Base-by-base conservation (phyloP, 2,113 vertebrate species). In the Echinops telfairi region DNA sequence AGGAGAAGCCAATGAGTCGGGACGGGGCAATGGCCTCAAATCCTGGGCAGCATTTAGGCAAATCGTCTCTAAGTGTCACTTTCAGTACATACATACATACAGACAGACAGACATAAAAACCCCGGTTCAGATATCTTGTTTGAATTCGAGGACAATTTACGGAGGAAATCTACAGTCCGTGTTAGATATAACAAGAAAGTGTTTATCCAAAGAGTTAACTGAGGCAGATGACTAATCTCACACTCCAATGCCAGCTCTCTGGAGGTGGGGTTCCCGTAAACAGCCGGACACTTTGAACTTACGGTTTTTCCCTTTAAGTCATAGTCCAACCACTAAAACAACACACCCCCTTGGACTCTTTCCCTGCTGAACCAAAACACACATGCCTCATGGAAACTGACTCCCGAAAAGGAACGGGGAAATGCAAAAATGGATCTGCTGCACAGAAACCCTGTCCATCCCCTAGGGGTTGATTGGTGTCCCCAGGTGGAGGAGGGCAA, bases 281-380 rank as follows among this genome's bases (percentile, higher is more conserved):
- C 96, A 97, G 94, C 77, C 68, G 93, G 97, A 93, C 95, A 95
- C 97, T 98, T 98, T 98, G 98, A 98, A 98, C 97, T 97, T 86
- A 75, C 1, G 97, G 95, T 94, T 97, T 53, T 98, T 98, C 95
- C 95, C 96, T 98, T 97, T 94, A 97, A 98, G 98, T 97, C 98
- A 97, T 96, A 31, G 89, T 98, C 84, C 95, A 96, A 97, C 97
- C 98, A 96, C 98, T 98, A 96, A 98, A 98, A 96, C 96, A 98
- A 97, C 97, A 98, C 0, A 2, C 88, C 38, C 19, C 95, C 91
- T 6, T 84, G 95, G 93, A 94, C 96, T 94, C 97, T 97, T 96
- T 96, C 96, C 93, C 96, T 86, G 22, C 70, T 93, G 97, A 97
- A 91, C 97, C 97, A 96, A 95, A 97, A 89, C 94, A 83, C 77